These are phyloP conservation scores for Seira musarum DNA, from an alignment of 2,888 invertebrate species.

Conservation along the genomic window DNA sequence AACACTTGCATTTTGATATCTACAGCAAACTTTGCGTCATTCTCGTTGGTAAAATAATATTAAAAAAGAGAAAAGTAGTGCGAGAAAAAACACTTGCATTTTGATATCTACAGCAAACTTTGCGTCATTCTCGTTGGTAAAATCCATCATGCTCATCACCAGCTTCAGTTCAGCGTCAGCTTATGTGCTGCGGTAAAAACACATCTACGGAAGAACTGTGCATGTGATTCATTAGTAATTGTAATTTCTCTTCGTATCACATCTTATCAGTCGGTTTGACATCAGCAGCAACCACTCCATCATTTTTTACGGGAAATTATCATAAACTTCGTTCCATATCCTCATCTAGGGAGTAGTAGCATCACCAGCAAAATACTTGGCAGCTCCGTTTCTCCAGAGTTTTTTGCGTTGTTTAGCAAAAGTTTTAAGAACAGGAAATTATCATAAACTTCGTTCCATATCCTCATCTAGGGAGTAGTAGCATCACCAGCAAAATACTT, in stretches of 20 bases:
- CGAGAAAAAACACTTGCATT: constrained; percentile 32
- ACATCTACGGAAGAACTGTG: neutral
- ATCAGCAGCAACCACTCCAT: constrained; percentile 7
- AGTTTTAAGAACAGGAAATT: neutral
- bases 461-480: neutral
- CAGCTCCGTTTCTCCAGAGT: too few species aligned
- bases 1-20: constrained; percentile 29
- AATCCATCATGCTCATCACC: neutral
- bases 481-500: neutral
- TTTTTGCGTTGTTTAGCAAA: constrained; percentile 24
- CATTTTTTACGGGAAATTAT: too few species aligned
- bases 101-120: neutral
- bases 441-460: neutral
- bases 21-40: too few species aligned
- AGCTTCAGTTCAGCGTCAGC: neutral
- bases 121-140: too few species aligned
- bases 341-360: too few species aligned
- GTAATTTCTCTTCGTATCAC: neutral
- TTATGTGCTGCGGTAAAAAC: too few species aligned
- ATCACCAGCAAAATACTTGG: too few species aligned
- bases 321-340: too few species aligned
- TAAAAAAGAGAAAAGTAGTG: neutral
- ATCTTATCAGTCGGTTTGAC: constrained; percentile 4
- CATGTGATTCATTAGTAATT: too few species aligned
- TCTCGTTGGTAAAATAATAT: neutral